Conservation (phyloP, 2,113 vertebrate genomes). For the Mixornis gularis region DNA sequence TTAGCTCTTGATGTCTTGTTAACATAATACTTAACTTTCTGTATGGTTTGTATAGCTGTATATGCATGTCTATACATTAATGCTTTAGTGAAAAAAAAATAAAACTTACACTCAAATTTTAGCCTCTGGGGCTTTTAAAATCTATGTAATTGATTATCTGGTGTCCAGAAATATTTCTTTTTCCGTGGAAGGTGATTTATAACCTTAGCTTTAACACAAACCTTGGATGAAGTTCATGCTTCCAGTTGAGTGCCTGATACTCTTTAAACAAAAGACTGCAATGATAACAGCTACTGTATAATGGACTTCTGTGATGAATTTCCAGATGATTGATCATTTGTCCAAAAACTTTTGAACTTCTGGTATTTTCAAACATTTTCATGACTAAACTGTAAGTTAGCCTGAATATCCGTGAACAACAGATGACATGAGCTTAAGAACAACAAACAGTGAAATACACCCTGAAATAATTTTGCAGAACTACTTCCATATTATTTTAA, state of each 20-base stretch:
- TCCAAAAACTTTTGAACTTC: conserved; percentile 21
- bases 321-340: background rate
- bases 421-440: background rate
- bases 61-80: background rate
- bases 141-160: conserved; percentile 3
- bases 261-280: conserved; percentile 35
- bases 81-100: background rate
- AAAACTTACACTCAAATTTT: background rate
- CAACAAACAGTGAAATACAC: background rate
- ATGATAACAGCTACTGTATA: conserved; percentile 23
- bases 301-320: conserved; percentile 15
- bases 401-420: background rate
- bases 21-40: background rate
- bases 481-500: background rate
- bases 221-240: conserved; percentile 19
- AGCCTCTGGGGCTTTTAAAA: background rate
- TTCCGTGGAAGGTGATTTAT: conserved; percentile 18
- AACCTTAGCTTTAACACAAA: background rate
- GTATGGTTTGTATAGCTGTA: background rate
- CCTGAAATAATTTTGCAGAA: background rate
- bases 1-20: background rate
- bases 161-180: conserved; percentile 10
- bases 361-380: conserved; percentile 16
- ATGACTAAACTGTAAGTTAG: background rate
- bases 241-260: conserved; percentile 11